Percentiles rank a stretch among this genome's conserved stretches.
These are phyloP conservation scores for Agraylea sexmaculata DNA, from an alignment of 1,140 invertebrate genomes.

Conservation along the genomic window DNA sequence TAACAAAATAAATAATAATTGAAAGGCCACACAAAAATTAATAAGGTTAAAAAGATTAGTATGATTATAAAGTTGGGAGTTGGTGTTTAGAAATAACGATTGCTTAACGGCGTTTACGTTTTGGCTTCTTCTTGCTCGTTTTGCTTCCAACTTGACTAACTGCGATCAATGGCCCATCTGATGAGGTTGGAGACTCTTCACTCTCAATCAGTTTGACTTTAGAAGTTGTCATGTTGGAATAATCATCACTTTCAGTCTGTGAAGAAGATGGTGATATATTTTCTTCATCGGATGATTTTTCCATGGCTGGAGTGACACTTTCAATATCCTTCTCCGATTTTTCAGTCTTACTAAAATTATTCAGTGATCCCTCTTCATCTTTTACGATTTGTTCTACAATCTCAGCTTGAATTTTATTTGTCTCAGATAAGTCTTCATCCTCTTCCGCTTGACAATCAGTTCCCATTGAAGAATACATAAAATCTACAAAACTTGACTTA, in stretches of 20 bases:
- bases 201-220: conserved; percentile 21
- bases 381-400: neutral
- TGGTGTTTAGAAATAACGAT: neutral
- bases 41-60: too few relatives aligned
- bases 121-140: conserved; percentile 19
- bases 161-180: conserved; percentile 4
- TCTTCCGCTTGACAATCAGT: neutral
- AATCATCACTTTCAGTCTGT: conserved; percentile 30
- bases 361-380: neutral
- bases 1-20: neutral
- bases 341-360: neutral
- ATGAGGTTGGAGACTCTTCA: conserved; percentile 5
- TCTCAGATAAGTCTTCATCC: neutral
- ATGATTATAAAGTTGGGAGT: too few relatives aligned
- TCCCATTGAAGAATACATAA: neutral
- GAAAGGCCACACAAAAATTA: neutral
- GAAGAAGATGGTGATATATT: conserved; percentile 30
- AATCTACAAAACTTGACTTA: conserved; percentile 33
- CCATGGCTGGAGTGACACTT: conserved; percentile 24
- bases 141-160: conserved; percentile 5
- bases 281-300: conserved; percentile 38
- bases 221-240: conserved; percentile 23
- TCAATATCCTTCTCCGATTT: neutral
- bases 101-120: conserved; percentile 16
- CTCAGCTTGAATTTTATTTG: neutral